Base-by-base conservation (phyloP, 2,888 invertebrate species). In the Allophyes oxyacanthae region DNA sequence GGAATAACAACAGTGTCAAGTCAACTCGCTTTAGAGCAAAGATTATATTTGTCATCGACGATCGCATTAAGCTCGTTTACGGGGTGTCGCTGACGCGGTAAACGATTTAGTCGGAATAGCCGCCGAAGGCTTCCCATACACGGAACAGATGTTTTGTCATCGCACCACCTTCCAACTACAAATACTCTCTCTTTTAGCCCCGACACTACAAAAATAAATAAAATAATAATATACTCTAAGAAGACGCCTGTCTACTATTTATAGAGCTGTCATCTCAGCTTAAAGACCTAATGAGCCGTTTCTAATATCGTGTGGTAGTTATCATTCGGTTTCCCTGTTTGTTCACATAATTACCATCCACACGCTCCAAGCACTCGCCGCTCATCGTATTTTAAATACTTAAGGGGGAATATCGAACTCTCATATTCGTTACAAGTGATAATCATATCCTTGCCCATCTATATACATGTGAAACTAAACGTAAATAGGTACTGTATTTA, bases 41-140 rank as follows among this genome's bases (percentile, higher is more conserved):
- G 92, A 92, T 93, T 92, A 92, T 92, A 92, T 92, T 89, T 93
- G 93, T 94, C 93, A 92, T 91, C 93, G 86, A 72, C 79, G 82
- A 80, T 84, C 84, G 88, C 88, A 90, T 90, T 87, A 87, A 83
- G 88, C 84, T 83, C 88, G 84, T 89, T 89, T 90, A 88, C 89
- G 86, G 87, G 83, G 86, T 85, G 88, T 88, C 82, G 84, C 74
- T 80, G 84, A 87, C 77, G 85, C 86, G 87, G 88, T 88, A 87
- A 88, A 86, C 87, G 88, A 87, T 89, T 89, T 85, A 83, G 84
- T 77, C 81, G 78, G 85, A 87, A 87, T 82, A 80, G 66, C 81
- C 75, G 57, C 80, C 77, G 74, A 71, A 80, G 79, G 20, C 75
- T 81, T 79, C 75, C 77, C 83, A 80, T 82, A 85, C 81, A 82